phyloP scores from a whole-genome alignment of 2,113 vertebrate species.

The Lanius collurio region DNA sequence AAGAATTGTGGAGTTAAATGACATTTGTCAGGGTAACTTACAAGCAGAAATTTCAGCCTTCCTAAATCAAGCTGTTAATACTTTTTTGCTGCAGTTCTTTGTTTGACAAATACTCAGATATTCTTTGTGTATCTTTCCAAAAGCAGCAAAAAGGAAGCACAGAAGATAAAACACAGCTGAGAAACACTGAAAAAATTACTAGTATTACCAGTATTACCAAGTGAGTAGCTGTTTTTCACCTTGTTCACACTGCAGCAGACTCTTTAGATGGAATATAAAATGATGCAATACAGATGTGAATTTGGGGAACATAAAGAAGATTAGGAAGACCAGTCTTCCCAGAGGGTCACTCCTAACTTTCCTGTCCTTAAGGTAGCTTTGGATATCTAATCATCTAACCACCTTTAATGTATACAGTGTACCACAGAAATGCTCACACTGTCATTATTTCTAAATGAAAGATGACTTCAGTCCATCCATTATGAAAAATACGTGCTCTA shows the following conservation, averaged over 20 bases:
- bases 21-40: not conserved
- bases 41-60: not conserved
- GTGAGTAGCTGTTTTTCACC: not conserved
- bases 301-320: not conserved
- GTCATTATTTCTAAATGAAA: not conserved
- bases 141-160: not conserved
- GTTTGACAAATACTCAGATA: not conserved
- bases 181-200: not conserved
- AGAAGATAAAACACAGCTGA: not conserved
- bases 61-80: not conserved
- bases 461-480: not conserved
- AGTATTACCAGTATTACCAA: not conserved
- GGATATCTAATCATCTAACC: not conserved
- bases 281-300: not conserved
- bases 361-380: not conserved
- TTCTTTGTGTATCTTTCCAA: not conserved
- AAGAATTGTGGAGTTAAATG: not conserved
- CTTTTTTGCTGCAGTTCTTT: not conserved
- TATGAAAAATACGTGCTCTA: not conserved
- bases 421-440: not conserved
- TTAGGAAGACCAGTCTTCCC: not conserved
- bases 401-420: not conserved
- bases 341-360: not conserved
- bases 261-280: not conserved
- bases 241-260: not conserved